phyloP scores from a whole-genome alignment of 2,888 invertebrate genomes.

The Teinopalpus imperialis region DNA sequence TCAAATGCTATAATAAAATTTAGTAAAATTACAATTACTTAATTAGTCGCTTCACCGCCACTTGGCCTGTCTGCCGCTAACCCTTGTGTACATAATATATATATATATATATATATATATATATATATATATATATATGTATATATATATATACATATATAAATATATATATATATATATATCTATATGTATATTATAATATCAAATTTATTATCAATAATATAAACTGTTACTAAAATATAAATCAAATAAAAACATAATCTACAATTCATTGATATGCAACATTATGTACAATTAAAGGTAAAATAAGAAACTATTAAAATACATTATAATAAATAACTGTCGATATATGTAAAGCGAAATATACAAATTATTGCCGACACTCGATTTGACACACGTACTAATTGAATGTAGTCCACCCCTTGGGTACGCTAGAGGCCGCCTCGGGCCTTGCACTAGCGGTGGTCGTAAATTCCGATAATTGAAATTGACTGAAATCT shows the following conservation, averaged over 20 bases:
- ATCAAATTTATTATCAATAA: conserved; percentile 21
- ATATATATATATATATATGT: too few relatives aligned
- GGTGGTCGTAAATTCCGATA: conserved; percentile 67
- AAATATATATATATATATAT: too few relatives aligned
- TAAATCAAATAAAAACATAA: conserved; percentile 31
- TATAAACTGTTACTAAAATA: conserved; percentile 31
- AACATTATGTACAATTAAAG: conserved; percentile 58
- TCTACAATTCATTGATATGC: conserved; percentile 62
- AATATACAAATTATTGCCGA: conserved; percentile 5
- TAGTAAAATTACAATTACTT: too few relatives aligned
- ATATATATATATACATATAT: too few relatives aligned
- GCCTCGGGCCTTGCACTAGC: conserved; percentile 47
- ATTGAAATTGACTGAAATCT: conserved; percentile 81
- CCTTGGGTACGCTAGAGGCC: conserved; percentile 54
- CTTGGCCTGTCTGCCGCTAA: too few relatives aligned
- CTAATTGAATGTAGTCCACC: conserved; percentile 74
- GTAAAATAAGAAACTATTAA: conserved; percentile 37
- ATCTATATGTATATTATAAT: conserved; percentile 11
- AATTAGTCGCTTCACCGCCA: too few relatives aligned
- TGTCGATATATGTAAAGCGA: neutral
- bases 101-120: too few relatives aligned
- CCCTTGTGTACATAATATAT: too few relatives aligned
- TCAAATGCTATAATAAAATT: too few relatives aligned
- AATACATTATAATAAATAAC: conserved; percentile 7
- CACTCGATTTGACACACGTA: conserved; percentile 21